Percentiles rank a stretch among this genome's conserved stretches.
These are phyloP conservation scores for Ranitomeya variabilis DNA, from an alignment of 2,113 vertebrate species.

Conservation along the genomic window DNA sequence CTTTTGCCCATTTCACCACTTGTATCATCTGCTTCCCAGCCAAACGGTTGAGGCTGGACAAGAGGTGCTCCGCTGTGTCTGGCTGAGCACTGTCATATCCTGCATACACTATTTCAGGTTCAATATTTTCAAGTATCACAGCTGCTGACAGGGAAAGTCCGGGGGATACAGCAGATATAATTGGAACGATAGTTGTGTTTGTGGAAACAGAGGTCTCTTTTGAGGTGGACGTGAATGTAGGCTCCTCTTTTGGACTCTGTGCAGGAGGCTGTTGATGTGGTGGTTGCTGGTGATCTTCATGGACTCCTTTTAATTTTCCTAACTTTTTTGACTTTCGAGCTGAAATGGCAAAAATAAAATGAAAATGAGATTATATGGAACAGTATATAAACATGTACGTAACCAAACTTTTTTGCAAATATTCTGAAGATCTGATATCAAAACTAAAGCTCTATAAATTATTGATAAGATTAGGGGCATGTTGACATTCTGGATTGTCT, in stretches of 20 bases:
- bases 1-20: constrained; percentile 99
- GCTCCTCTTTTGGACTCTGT: constrained; percentile 85
- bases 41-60: constrained; percentile 94
- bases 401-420: not conserved
- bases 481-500: not conserved
- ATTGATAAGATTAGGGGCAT: not conserved
- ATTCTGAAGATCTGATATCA: not conserved
- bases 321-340: constrained; percentile 97
- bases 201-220: constrained; percentile 84
- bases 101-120: constrained; percentile 91
- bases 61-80: constrained; percentile 91
- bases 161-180: constrained; percentile 80
- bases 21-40: constrained; percentile 99
- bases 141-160: constrained; percentile 89
- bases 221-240: constrained; percentile 80
- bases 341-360: constrained; percentile 62
- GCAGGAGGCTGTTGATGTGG: constrained; percentile 69
- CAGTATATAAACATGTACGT: not conserved
- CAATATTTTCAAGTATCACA: constrained; percentile 92
- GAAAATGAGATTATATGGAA: not conserved
- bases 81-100: constrained; percentile 91
- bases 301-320: constrained; percentile 92
- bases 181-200: constrained; percentile 86
- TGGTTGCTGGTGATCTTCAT: constrained; percentile 77
- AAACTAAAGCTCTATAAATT: not conserved